These are phyloP conservation scores for Halocynthia aurantium DNA, from an alignment of 23 tunicate genomes.

Conservation along the genomic window DNA sequence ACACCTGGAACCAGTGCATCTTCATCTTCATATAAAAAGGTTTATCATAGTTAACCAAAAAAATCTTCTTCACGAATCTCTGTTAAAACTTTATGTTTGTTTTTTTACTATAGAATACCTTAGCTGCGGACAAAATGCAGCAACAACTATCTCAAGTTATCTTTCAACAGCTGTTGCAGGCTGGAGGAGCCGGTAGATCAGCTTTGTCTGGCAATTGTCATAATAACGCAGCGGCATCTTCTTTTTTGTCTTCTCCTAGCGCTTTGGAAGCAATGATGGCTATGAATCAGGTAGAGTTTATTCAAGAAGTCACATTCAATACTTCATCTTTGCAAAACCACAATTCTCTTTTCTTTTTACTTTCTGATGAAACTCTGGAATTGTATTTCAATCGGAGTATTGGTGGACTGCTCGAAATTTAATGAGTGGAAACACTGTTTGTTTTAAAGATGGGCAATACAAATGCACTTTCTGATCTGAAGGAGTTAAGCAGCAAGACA, in stretches of 20 bases:
- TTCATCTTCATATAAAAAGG: too few relatives aligned
- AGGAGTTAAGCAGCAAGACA: too few relatives aligned
- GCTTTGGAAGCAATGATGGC: conserved; percentile 36
- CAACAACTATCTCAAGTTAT: conserved; percentile 51
- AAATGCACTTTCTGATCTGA: too few relatives aligned
- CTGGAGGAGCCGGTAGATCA: conserved; percentile 10
- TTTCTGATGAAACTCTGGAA: too few relatives aligned
- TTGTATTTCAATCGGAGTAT: too few relatives aligned
- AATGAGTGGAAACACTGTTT: too few relatives aligned
- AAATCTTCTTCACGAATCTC: not conserved
- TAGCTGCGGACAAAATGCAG: conserved; percentile 42
- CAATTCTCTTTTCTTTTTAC: too few relatives aligned
- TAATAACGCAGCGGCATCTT: conserved; percentile 1
- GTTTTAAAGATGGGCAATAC: too few relatives aligned
- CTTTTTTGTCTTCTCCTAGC: conserved; percentile 18
- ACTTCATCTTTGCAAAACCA: too few relatives aligned
- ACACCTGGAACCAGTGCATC: too few relatives aligned
- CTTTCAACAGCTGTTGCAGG: conserved; percentile 36
- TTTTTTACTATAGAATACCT: conserved; percentile 1
- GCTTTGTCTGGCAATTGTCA: conserved; percentile 4
- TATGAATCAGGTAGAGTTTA: conserved; percentile 25
- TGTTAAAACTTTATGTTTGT: not conserved
- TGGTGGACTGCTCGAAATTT: too few relatives aligned
- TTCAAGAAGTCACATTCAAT: conserved; percentile 1
- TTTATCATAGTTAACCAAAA: not conserved